Base-by-base conservation (phyloP, 2,888 invertebrate species). In the Nemotelus nigrinus region DNA sequence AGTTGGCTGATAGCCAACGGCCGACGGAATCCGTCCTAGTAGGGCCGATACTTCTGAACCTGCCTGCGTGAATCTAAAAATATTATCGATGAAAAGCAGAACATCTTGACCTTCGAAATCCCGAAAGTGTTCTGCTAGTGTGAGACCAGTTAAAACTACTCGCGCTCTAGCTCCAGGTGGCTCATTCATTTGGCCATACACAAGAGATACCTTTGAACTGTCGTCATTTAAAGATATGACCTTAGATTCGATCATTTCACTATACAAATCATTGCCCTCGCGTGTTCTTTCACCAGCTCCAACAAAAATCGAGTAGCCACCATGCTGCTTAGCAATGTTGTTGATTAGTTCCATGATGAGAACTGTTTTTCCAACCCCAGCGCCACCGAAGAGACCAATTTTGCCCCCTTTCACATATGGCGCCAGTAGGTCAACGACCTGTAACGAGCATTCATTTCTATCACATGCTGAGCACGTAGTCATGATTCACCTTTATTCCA, bases 111-210 rank as follows among this genome's bases (percentile, higher is more conserved):
- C 97, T 87, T 97, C 96, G 84, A 93, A 90, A 84, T 97, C 97
- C 87, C 97, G 93, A 94, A 97, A 97, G 86, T 96, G 95, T 86
- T 97, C 97, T 45, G 97, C 97, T 57, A 97, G 95, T 48, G 96
- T 96, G 80, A 97, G 89, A 82, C 97, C 97, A 83, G 96, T 96
- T 81, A 97, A 89, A 79, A 96, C 96, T 77, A 97, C 97, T 87
- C 97, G 93, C 83, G 96, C 96, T 87, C 97, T 93, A 78, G 97
- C 96, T 83, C 97, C 97, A 79, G 97, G 97, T 77, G 97, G 97
- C 88, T 97, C 97, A 86, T 97, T 97, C 97, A 97, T 97, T 89
- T 97, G 97, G 78, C 97, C 97, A 84, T 97, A 97, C 81, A 97
- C 96, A 76, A 97, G 91, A 0, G 96, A 94, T 41, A 80, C 80